These are phyloP conservation scores for Dasypolia templi DNA, from an alignment of 2,888 invertebrate species.

Conservation along the genomic window DNA sequence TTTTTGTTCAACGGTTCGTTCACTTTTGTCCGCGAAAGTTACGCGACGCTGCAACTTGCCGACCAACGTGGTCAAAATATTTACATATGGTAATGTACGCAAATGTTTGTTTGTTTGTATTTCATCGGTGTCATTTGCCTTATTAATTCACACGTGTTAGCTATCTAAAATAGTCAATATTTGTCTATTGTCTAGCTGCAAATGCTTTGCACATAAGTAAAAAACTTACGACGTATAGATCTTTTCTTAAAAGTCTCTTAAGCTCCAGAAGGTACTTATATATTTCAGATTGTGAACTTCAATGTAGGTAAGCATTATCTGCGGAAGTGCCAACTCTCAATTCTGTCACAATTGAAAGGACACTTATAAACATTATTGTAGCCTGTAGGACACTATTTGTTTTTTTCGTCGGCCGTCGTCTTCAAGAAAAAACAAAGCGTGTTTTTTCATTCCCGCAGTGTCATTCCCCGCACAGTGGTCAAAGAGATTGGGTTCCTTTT, in stretches of 20 bases:
- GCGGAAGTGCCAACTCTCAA: slow-evolving; percentile 53
- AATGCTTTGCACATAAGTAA: background rate
- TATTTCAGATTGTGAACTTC: slow-evolving; percentile 39
- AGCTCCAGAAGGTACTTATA: slow-evolving; percentile 13
- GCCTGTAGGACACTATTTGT: slow-evolving; percentile 63
- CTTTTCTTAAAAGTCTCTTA: slow-evolving; percentile 17
- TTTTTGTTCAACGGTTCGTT: slow-evolving; percentile 79
- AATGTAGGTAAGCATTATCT: slow-evolving; percentile 54
- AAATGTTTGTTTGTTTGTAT: slow-evolving; percentile 47
- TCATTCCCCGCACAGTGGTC: slow-evolving; percentile 69
- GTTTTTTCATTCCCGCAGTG: slow-evolving; percentile 66
- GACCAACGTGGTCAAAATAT: slow-evolving; percentile 52
- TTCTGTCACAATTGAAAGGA: slow-evolving; percentile 62
- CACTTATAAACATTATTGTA: slow-evolving; percentile 66
- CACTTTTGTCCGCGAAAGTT: slow-evolving; percentile 72
- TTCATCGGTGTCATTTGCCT: slow-evolving; percentile 38
- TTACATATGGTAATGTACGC: slow-evolving; percentile 52
- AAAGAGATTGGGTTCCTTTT: slow-evolving; percentile 66
- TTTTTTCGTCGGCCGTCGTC: slow-evolving; percentile 58
- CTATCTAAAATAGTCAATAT: slow-evolving; percentile 18
- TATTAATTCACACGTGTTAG: slow-evolving; percentile 34
- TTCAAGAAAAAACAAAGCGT: slow-evolving; percentile 67
- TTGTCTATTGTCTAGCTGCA: background rate
- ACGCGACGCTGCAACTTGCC: slow-evolving; percentile 43
- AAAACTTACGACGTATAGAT: background rate